Percentiles rank a stretch among this genome's conserved stretches.
These are phyloP conservation scores for Etia nguti DNA, from an alignment of 2,113 vertebrate species.

Conservation along the genomic window DNA sequence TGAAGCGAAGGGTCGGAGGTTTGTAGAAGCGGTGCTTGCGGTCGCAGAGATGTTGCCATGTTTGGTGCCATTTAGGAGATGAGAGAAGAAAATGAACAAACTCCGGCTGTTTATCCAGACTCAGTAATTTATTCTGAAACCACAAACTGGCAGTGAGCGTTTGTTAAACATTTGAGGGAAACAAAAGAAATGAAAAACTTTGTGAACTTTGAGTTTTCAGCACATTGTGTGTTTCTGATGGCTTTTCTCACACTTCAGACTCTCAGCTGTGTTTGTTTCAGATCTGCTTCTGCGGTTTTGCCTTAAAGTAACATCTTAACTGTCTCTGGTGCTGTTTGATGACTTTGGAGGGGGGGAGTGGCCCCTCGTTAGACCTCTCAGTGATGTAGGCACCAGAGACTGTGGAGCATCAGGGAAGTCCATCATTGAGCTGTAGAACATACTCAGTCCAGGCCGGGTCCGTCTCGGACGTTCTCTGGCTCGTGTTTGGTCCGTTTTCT, in stretches of 20 bases:
- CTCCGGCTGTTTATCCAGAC: background rate
- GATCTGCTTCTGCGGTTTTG: accelerated
- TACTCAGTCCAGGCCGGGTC: background rate
- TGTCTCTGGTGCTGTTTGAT: background rate
- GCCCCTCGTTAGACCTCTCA: background rate
- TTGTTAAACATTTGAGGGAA: background rate
- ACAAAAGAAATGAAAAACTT: background rate
- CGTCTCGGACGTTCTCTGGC: accelerated
- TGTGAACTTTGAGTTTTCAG: background rate
- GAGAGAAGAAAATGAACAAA: background rate
- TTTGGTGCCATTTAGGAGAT: background rate
- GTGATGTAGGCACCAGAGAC: background rate
- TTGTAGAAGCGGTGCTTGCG: background rate
- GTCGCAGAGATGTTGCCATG: background rate
- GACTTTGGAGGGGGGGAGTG: background rate
- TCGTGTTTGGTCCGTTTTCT: background rate
- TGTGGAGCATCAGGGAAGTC: background rate
- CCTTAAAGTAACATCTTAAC: background rate
- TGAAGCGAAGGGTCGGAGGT: background rate
- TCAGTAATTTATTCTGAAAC: background rate
- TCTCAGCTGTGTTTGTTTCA: background rate
- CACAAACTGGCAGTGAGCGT: background rate
- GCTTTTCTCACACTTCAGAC: background rate
- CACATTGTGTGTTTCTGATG: accelerated
- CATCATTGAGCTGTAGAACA: background rate